Evolutionary conservation across 2,888 invertebrate genomes (phyloP), one percentile per base, ranked within the genome.

Genomic region (Lycocerus yunnanus): DNA sequence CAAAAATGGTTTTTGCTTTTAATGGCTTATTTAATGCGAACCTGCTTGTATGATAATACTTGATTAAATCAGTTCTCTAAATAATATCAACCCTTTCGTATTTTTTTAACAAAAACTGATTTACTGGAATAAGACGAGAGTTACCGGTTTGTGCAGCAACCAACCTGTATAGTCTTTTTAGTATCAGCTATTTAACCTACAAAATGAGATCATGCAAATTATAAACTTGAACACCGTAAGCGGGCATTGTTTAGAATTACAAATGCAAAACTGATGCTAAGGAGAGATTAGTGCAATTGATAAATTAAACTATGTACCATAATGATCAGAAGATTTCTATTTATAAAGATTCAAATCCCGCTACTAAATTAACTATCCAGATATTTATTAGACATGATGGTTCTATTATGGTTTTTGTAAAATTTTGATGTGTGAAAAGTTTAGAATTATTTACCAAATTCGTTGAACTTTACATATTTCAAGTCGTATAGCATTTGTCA

Each of bases 151-250:
- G 13, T 43, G 43, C 43, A 43, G 43, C n/a, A 43, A 63, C 15
- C 61, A 16, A 60, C 15, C 60, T 60, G 16, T 60, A 60, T n/a
- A 58, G 59, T 15, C n/a, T 60, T 60, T 63, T 61, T 14, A 59
- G 16, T 66, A 65, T 58, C 71, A 71, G 59, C 71, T 66, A 71
- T 58, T 71, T 71, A 71, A 71, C 71, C 71, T 71, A 71, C 66
- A 71, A 71, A 71, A 71, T 66, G 66, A 71, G 66, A 65, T 66
- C 66, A 71, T 71, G 71, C 66, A 71, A 71, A 66, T 71, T 71
- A 66, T 66, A 58, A 14, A 66, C 24, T 66, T 66, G 21, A 60
- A 20, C 61, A 63, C 61, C 61, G 61, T 63, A 63, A 63, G 61
- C 14, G 15, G 63, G 69, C 63, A 69, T 69, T 69, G 69, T 63